Evolutionary conservation across 2,797 vertebrate species (phyloP), one percentile per base, ranked within the genome.

Genomic region (Pipistrellus nathusii): DNA sequence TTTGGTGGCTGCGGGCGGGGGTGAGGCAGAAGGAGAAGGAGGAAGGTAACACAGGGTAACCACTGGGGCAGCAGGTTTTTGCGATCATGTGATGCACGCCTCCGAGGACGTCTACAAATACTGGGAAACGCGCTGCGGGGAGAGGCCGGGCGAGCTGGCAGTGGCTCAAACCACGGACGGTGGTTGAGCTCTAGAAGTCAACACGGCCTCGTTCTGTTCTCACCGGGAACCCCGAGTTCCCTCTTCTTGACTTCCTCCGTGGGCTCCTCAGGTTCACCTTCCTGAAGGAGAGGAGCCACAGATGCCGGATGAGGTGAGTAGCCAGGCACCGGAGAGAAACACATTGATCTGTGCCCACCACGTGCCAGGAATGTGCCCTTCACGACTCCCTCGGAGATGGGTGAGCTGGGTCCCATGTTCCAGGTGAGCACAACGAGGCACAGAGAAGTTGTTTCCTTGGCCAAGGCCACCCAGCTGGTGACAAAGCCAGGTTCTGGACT

Each of bases 401-500:
- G 17, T 53, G 41, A 78, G 91, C 32, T 66, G 23, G 18, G 41
- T 27, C 17, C 83, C 13, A 5, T 21, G 7, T 59, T 25, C 69
- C 0, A 51, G 30, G 48, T 8, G 27, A 82, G 25, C 44, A 71
- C 41, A 5, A 23, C 2, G 59, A 84, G 44, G 66, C 46, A 77
- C 76, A 72, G 66, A 46, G 13, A 83, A 68, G 3, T 14, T 68
- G 53, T 44, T 86, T 66, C 69, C 68, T 44, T 68, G 48, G n/a
- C 90, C 32, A 48, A 59, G 18, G 3, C 59, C 53, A 89, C n/a
- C 59, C 7, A 73, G 68, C 48, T 78, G 20, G 7, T 44, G 53
- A 66, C 82, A 93, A 92, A 73, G 71, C 12, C 27, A 27, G 41
- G 18, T 32, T 44, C 44, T 62, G 82, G 44, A 35, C 38, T 35